Evolutionary conservation across 1,140 invertebrate genomes (phyloP).

Genomic region (Sminthurides bifidus): DNA sequence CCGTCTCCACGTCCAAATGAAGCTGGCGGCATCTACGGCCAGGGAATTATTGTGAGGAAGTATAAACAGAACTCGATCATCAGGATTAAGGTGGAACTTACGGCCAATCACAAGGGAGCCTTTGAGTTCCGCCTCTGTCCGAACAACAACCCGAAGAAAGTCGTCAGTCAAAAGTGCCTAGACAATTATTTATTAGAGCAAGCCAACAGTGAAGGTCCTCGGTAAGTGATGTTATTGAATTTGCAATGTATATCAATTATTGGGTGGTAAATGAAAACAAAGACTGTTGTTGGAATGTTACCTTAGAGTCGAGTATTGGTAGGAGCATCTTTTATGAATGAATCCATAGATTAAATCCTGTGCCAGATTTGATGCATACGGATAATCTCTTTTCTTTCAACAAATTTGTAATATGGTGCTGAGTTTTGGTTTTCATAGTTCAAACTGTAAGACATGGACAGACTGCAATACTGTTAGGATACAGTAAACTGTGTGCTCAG

Average conservation of each 20-base stretch:
- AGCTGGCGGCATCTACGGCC: slow-evolving; percentile 65
- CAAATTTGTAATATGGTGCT: too few relatives aligned
- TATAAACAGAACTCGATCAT: slow-evolving; percentile 56
- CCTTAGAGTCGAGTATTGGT: not conserved
- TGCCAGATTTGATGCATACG: too few relatives aligned
- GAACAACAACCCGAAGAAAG: slow-evolving; percentile 39
- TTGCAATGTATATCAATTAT: not conserved
- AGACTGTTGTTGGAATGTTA: too few relatives aligned
- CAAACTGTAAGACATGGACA: too few relatives aligned
- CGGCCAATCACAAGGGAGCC: slow-evolving; percentile 55
- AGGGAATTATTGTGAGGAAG: slow-evolving; percentile 60
- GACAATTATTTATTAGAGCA: slow-evolving; percentile 55
- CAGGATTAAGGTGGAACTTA: slow-evolving; percentile 60
- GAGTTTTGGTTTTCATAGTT: too few relatives aligned
- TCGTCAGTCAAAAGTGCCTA: slow-evolving; percentile 58
- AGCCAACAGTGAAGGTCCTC: slow-evolving; percentile 37
- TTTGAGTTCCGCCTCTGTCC: slow-evolving; percentile 80
- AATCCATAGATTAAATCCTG: too few relatives aligned
- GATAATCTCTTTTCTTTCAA: too few relatives aligned
- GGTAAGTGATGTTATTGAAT: slow-evolving; percentile 31
- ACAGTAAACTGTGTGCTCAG: too few relatives aligned
- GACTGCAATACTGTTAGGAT: too few relatives aligned
- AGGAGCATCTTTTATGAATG: too few relatives aligned
- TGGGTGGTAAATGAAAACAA: too few relatives aligned
- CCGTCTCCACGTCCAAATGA: slow-evolving; percentile 64